Conservation (phyloP, 1,140 invertebrate genomes). For the Rhyacophila brunnea region DNA sequence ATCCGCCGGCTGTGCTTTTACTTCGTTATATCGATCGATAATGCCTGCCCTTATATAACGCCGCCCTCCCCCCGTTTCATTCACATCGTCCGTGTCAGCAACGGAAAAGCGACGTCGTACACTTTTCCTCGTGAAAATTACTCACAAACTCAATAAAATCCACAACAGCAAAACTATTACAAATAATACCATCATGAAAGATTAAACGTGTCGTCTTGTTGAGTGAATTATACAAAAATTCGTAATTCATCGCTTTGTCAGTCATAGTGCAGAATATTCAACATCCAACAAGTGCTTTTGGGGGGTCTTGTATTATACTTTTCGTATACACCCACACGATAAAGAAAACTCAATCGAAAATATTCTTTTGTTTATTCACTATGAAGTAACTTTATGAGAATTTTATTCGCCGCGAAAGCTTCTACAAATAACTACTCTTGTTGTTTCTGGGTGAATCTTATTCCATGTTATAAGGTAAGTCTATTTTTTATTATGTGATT, state of each 20-base stretch:
- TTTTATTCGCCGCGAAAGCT: too few relatives aligned
- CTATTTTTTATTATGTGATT: too few relatives aligned
- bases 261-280: background rate
- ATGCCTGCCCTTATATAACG: slow-evolving; percentile 26
- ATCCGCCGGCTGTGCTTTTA: slow-evolving; percentile 6
- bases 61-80: slow-evolving; percentile 5
- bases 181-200: too few relatives aligned
- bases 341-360: too few relatives aligned
- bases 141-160: background rate
- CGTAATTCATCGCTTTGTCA: background rate
- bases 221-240: background rate
- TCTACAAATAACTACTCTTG: too few relatives aligned
- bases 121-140: slow-evolving; percentile 5
- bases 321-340: too few relatives aligned
- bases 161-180: too few relatives aligned
- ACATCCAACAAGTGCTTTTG: slow-evolving; percentile 28
- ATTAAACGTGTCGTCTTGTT: too few relatives aligned
- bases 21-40: slow-evolving; percentile 27
- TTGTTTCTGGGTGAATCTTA: background rate
- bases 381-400: too few relatives aligned
- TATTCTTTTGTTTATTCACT: too few relatives aligned
- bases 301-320: slow-evolving; percentile 5
- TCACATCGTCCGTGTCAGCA: slow-evolving; percentile 14
- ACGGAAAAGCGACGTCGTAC: slow-evolving; percentile 1
- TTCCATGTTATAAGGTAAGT: slow-evolving; percentile 17